phyloP scores from a whole-genome alignment of 2,888 invertebrate species.

The Euphydryas editha region DNA sequence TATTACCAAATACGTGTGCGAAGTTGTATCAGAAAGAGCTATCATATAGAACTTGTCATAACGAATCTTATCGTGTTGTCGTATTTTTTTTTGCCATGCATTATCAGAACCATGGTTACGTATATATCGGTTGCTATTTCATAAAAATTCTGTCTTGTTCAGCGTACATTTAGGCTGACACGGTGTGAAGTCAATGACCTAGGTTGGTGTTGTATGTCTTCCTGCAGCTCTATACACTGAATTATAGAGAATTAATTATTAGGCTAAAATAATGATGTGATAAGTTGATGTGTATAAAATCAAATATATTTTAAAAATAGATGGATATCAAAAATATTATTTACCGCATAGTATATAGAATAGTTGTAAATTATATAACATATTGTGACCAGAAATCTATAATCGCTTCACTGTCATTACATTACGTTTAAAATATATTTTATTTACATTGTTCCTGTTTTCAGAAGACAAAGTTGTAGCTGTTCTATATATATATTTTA shows the following conservation, averaged over 20 bases:
- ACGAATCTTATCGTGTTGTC: too few relatives aligned
- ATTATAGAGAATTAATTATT: slow-evolving; percentile 78
- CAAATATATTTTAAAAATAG: slow-evolving; percentile 50
- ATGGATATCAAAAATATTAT: slow-evolving; percentile 43
- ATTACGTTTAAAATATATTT: not conserved
- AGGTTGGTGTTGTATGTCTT: slow-evolving; percentile 77
- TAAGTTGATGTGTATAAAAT: slow-evolving; percentile 63
- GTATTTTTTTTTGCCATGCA: too few relatives aligned
- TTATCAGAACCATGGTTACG: too few relatives aligned
- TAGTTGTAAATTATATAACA: slow-evolving; percentile 25
- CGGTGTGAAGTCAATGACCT: slow-evolving; percentile 37
- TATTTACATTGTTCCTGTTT: not conserved
- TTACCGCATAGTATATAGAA: slow-evolving; percentile 34
- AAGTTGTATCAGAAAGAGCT: too few relatives aligned
- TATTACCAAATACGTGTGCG: too few relatives aligned
- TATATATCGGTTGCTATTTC: too few relatives aligned
- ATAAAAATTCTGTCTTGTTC: too few relatives aligned
- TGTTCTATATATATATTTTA: too few relatives aligned
- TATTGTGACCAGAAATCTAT: slow-evolving; percentile 19
- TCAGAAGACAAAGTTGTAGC: too few relatives aligned
- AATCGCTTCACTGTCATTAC: slow-evolving; percentile 31
- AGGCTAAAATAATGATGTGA: slow-evolving; percentile 76
- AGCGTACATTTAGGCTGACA: too few relatives aligned
- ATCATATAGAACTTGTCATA: too few relatives aligned
- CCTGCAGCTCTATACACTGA: slow-evolving; percentile 84